Evolutionary conservation across 1,140 invertebrate genomes (phyloP), one percentile per base, ranked within the genome.

Genomic region (Musca vetustissima): DNA sequence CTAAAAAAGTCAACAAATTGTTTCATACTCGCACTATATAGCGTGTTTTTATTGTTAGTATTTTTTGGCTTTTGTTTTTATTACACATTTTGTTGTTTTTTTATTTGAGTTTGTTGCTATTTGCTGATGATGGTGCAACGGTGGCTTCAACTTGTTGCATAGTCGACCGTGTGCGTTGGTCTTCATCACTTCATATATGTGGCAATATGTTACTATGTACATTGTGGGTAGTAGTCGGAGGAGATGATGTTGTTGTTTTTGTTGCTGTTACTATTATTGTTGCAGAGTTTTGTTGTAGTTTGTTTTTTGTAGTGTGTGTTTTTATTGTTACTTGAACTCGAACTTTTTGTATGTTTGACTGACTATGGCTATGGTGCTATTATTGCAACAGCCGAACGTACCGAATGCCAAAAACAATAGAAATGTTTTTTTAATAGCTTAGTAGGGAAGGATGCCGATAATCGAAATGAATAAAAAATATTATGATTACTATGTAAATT

Each of bases 291-390:
- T 43, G 6, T 9, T 43, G 11, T 43, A 8, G 36, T 43, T 43
- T n/a, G n/a, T n/a, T 43, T 43, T 43, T 43, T 43, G 36, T 43
- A 43, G 36, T n/a, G n/a, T n/a, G n/a, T n/a, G 13, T 43, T 36
- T 61, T 57, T 61, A 61, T 61, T 61, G 57, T 61, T 61, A 61
- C 57, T 61, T 61, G 57, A 61, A 61, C 57, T 61, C 57, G 57
- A 61, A 61, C 57, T 61, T 61, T 61, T 61, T 61, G 36, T 13
- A 7, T 11, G 36, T 6, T 43, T 43, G 36, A 6, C 11, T 43
- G 36, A 43, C 36, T 43, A 11, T 43, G 36, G 11, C 36, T 43
- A 43, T 43, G 36, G 36, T 61, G 32, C 32, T 7, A 52, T 9
- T 52, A 52, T 52, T 52, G 1, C 17, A 52, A 52, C 15, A n/a